Evolutionary conservation across 2,113 vertebrate species (phyloP).

Genomic region (Apus apus): DNA sequence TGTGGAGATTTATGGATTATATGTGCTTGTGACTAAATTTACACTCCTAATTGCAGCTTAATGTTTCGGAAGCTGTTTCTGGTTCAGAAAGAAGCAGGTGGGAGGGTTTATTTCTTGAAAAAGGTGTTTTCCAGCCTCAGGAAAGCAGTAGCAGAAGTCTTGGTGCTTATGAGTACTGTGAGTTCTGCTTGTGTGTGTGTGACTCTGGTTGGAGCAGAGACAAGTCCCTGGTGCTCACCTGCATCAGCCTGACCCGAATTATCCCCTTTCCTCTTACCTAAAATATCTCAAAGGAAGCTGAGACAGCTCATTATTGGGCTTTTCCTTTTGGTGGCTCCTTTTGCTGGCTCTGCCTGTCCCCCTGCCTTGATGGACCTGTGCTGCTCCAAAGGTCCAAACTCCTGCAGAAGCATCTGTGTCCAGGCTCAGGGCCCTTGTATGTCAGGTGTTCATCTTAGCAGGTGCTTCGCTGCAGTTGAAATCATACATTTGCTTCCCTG

Average conservation of each 20-base stretch:
- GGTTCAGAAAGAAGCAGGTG: background rate
- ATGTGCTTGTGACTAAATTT: conserved; percentile 13
- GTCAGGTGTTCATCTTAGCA: background rate
- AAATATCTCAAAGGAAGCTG: background rate
- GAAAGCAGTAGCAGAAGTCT: background rate
- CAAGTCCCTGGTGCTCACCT: background rate
- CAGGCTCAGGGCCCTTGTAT: rapidly evolving
- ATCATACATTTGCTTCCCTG: rapidly evolving
- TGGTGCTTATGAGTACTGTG: rapidly evolving
- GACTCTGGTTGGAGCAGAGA: background rate
- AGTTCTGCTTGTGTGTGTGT: rapidly evolving
- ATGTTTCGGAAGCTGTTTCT: conserved; percentile 17
- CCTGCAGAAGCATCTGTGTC: rapidly evolving
- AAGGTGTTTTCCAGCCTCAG: background rate
- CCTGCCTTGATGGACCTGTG: background rate
- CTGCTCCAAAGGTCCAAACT: background rate
- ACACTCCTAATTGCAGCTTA: conserved; percentile 39
- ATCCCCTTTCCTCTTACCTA: background rate
- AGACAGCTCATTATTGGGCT: background rate
- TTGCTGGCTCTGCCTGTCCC: background rate
- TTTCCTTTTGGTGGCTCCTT: background rate
- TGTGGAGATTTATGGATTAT: conserved; percentile 38
- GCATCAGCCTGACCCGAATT: background rate
- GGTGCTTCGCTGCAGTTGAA: background rate
- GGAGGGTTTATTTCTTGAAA: background rate